Conservation (phyloP, 2,797 vertebrate species). For the Crotalus adamanteus region DNA sequence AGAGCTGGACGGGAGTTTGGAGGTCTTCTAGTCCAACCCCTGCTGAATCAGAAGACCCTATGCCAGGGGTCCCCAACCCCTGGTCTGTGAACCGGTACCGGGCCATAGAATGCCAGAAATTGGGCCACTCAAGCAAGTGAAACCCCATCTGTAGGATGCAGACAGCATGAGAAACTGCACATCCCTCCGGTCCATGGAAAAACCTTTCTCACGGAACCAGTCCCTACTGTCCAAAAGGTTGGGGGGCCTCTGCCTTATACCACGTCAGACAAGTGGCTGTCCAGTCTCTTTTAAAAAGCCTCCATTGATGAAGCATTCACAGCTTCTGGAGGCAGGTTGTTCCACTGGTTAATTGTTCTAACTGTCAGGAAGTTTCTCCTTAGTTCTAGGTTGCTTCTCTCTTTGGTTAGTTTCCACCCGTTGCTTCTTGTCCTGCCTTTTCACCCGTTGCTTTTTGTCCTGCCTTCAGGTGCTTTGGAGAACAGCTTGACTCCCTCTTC, state of each 20-base stretch:
- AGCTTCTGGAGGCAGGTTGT: background rate
- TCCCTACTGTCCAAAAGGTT: no score
- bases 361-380: background rate
- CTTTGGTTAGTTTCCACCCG: background rate
- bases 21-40: background rate
- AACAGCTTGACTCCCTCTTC: background rate
- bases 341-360: background rate
- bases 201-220: no score
- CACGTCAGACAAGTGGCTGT: background rate
- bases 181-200: no score
- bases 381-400: background rate
- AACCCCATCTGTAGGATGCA: no score
- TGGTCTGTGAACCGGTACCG: no score
- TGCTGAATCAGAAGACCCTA: background rate
- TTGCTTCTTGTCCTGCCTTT: background rate
- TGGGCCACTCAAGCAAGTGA: no score
- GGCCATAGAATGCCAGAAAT: no score
- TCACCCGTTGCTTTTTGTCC: no score
- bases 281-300: background rate
- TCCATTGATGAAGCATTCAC: background rate
- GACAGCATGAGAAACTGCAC: no score
- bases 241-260: background rate
- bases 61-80: background rate
- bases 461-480: background rate
- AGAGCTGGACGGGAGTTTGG: background rate